These are phyloP conservation scores for Pentamera pediparva DNA, from an alignment of 53 echinoderm and acorn worm genomes.

Conservation along the genomic window DNA sequence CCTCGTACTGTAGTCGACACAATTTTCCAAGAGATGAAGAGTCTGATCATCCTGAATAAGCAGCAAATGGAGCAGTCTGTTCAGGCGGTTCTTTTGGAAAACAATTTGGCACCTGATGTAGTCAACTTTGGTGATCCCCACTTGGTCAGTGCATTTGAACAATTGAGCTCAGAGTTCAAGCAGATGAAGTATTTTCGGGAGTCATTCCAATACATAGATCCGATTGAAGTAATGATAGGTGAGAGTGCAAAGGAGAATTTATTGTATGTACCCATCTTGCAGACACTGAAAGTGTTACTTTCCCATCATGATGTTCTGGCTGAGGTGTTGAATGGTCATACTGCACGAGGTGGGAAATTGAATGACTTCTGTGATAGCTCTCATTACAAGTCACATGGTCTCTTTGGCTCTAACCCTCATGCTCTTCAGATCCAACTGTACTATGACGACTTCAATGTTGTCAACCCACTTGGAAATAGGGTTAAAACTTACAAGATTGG, in stretches of 20 bases:
- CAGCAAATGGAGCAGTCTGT: not conserved
- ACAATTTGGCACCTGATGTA: not conserved
- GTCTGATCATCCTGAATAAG: slow-evolving; percentile 22
- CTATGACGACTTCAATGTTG: slow-evolving; percentile 49
- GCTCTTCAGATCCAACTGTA: slow-evolving; percentile 40
- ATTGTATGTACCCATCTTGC: slow-evolving; percentile 41
- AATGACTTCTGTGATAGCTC: slow-evolving; percentile 35
- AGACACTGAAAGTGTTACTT: slow-evolving; percentile 24
- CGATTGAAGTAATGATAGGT: slow-evolving; percentile 35
- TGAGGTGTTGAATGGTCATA: slow-evolving; percentile 37
- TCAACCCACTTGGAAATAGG: slow-evolving; percentile 40
- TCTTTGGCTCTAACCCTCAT: slow-evolving; percentile 17
- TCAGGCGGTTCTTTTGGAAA: not conserved
- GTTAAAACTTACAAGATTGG: slow-evolving; percentile 36
- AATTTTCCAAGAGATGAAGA: slow-evolving; percentile 11
- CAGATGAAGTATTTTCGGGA: slow-evolving; percentile 27
- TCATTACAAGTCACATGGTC: slow-evolving; percentile 9
- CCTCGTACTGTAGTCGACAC: slow-evolving; percentile 32
- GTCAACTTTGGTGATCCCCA: not conserved
- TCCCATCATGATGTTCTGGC: slow-evolving; percentile 30
- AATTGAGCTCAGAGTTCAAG: slow-evolving; percentile 28
- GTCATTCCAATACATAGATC: slow-evolving; percentile 27
- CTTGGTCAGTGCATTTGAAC: not conserved
- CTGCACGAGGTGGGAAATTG: slow-evolving; percentile 3
- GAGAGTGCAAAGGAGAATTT: slow-evolving; percentile 14